Base-by-base conservation (phyloP, 1,140 invertebrate species). In the Drosophila chauvacae region DNA sequence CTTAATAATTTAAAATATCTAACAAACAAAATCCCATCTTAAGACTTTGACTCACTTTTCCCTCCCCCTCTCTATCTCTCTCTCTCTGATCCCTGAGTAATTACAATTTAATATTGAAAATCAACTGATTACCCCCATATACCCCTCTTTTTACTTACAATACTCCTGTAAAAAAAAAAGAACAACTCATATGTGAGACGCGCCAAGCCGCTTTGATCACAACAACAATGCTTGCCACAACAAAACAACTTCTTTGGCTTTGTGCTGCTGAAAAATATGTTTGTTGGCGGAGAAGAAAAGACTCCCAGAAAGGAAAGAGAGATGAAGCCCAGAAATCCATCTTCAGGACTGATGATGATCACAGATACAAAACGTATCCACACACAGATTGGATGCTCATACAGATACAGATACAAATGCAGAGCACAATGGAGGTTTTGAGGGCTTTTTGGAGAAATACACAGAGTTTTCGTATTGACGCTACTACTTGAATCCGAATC, bases 401-500 rank as follows among this genome's bases (percentile, higher is more conserved):
- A 58, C 51, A 63, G 7, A 45, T 28, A 26, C 41, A 41, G 30
- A 18, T 60, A 50, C 26, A 58, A 53, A 66, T 37, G 7, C 65
- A 18, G 51, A 16, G 4, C 69, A 74, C 71, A 74, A 74, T 74
- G 71, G 71, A 55, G 23, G 39, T 16, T 37, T 63, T 41, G 62
- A 44, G 42, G 33, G 35, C 37, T 44, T 78, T 80, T 60, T 56
- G 64, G 61, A 68, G 76, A 77, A 77, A 74, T 77, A 88, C 53
- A 56, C n/a, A 33, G 3, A 51, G 50, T 56, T 80, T 80, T 74
- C 70, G 68, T 77, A 80, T 57, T 77, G 75, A 78, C 63, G 74
- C 76, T 70, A 83, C 90, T 90, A 84, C 85, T 91, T 91, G 82
- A 90, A 83, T 91, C 90, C 79, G 82, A 90, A 83, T 91, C 90